These are phyloP conservation scores for Gnatocerus cornutus DNA, from an alignment of 2,888 invertebrate species.

Conservation along the genomic window DNA sequence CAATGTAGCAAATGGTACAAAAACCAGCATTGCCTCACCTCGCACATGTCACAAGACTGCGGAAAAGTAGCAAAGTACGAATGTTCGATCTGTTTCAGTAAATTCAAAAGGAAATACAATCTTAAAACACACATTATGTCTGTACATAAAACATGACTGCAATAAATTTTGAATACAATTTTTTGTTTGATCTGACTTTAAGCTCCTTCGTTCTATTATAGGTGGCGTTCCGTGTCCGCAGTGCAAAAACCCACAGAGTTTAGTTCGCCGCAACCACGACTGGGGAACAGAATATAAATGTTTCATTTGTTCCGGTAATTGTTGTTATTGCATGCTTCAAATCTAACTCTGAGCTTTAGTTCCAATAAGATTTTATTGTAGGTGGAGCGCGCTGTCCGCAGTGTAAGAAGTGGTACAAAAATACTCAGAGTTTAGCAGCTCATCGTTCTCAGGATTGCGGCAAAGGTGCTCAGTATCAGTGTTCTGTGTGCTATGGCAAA, in stretches of 20 bases:
- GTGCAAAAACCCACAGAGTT: slow-evolving; percentile 1
- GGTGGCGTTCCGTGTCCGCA: slow-evolving; percentile 25
- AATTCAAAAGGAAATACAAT: slow-evolving; percentile 58
- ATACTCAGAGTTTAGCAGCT: slow-evolving; percentile 58
- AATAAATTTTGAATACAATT: slow-evolving; percentile 11
- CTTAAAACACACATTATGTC: slow-evolving; percentile 53
- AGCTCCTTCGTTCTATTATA: slow-evolving; percentile 15
- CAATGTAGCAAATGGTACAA: slow-evolving; percentile 58
- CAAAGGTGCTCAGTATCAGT: slow-evolving; percentile 40
- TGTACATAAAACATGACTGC: slow-evolving; percentile 47
- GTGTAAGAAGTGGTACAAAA: slow-evolving; percentile 63
- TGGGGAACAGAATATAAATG: slow-evolving; percentile 13
- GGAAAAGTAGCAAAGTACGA: slow-evolving; percentile 63
- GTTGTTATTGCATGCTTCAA: slow-evolving; percentile 10
- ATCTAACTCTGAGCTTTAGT: neutral
- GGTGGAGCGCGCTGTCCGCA: slow-evolving; percentile 51
- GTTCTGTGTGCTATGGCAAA: slow-evolving; percentile 22
- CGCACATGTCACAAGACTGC: slow-evolving; percentile 62
- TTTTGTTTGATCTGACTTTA: slow-evolving; percentile 14
- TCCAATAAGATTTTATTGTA: slow-evolving; percentile 5
- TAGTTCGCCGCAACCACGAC: neutral
- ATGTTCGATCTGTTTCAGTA: slow-evolving; percentile 54
- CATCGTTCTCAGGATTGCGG: slow-evolving; percentile 62
- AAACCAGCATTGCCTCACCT: slow-evolving; percentile 54
- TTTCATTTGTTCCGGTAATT: slow-evolving; percentile 3